Evolutionary conservation across 2,113 vertebrate species (phyloP).

Genomic region (Paracanthobrama guichenoti): DNA sequence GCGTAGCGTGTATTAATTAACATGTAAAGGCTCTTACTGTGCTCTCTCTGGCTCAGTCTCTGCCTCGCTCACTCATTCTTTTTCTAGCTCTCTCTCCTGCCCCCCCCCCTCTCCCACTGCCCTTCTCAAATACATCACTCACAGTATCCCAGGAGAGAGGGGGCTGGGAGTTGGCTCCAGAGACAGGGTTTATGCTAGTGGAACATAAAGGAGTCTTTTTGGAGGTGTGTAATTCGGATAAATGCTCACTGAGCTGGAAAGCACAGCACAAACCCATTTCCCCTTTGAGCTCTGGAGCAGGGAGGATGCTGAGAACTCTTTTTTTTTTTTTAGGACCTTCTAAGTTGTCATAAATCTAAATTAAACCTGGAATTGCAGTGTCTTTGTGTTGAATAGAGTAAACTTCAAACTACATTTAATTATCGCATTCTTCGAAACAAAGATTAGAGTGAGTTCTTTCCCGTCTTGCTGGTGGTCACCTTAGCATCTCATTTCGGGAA

Average conservation of each 20-base stretch:
- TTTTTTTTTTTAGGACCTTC: constrained; percentile 33
- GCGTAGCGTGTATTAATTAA: constrained; percentile 59
- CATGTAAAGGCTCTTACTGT: constrained; percentile 47
- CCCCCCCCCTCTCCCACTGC: constrained; percentile 13
- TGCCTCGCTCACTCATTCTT: constrained; percentile 6
- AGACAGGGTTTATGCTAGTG: constrained; percentile 51
- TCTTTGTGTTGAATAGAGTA: constrained; percentile 13
- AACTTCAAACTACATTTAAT: constrained; percentile 31
- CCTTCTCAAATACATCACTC: constrained; percentile 52
- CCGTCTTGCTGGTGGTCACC: neutral
- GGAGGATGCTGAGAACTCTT: constrained; percentile 30
- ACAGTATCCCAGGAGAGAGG: constrained; percentile 45
- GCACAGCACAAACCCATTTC: constrained; percentile 56
- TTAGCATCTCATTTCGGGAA: constrained; percentile 10
- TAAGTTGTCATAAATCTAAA: constrained; percentile 53
- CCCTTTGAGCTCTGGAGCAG: constrained; percentile 45
- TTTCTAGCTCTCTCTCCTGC: neutral
- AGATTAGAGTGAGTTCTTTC: neutral
- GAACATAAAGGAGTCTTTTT: constrained; percentile 54
- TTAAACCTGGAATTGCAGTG: constrained; percentile 26
- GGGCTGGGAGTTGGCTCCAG: constrained; percentile 46
- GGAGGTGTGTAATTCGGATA: constrained; percentile 59
- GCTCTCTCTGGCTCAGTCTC: neutral
- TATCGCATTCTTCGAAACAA: neutral
- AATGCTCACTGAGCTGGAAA: constrained; percentile 57